Evolutionary conservation across 2,113 vertebrate species (phyloP), one percentile per base, ranked within the genome.

Genomic region (Halcyon malimbica): DNA sequence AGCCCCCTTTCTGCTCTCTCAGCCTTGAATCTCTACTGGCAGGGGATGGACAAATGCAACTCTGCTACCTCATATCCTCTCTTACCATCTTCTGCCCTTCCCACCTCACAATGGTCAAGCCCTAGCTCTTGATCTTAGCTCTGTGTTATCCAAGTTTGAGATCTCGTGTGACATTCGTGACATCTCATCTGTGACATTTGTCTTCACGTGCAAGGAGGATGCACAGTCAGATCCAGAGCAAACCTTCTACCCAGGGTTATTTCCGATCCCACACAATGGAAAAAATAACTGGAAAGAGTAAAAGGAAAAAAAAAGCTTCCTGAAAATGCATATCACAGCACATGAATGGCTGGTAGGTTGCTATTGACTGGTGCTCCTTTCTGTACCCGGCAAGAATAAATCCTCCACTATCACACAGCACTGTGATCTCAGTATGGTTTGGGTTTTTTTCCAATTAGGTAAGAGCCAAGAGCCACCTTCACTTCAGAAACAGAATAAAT

Each of bases 381-480:
- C 64, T 20, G 5, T 2, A 3, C 33, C 35, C 29, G 50, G 10
- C 16, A 60, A 51, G 56, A 78, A 75, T 71, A 93, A 94, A 93
- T 70, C 48, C 68, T 83, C 64, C 21, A 2, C 17, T 77, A 62
- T n/a, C 51, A 90, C 48, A 46, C 12, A 31, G 46, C 79, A 23
- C 53, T 24, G 17, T 17, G n/a, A 81, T 67, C 59, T 39, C 82
- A 35, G 13, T 9, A 31, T n/a, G 31, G 19, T 60, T 21, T n/a
- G 0, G 51, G 51, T 57, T 67, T n/a, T 42, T 16, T 16, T 6
- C 42, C 17, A 26, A 31, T 6, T 29, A 57, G 74, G 21, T 19
- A 77, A 84, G 35, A 97, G 56, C 67, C 74, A 77, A 84, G 35
- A 97, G 56, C 67, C 74, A 84, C 78, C 29, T 87, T 64, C 33